Evolutionary conservation across 2,113 vertebrate genomes (phyloP).

Genomic region (Trogon melanurus): DNA sequence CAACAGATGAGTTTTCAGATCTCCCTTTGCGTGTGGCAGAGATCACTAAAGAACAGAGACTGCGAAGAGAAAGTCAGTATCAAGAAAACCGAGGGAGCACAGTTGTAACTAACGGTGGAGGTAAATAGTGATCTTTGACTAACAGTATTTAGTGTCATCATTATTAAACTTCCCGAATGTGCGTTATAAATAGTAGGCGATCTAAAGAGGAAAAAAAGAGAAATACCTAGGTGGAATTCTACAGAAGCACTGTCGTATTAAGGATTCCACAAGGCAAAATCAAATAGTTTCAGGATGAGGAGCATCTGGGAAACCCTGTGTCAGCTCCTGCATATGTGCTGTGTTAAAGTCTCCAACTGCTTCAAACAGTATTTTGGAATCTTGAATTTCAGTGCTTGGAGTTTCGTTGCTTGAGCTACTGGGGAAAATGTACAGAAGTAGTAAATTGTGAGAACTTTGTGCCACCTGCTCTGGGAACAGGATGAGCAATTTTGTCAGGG

Average conservation of each 20-base stretch:
- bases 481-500: not conserved
- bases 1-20: slow-evolving; percentile 93
- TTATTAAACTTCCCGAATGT: not conserved
- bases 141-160: not conserved
- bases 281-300: not conserved
- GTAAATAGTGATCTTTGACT: slow-evolving; percentile 70
- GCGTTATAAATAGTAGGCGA: not conserved
- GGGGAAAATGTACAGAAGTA: not conserved
- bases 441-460: not conserved
- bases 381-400: not conserved
- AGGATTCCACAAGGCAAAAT: not conserved
- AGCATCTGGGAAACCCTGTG: not conserved
- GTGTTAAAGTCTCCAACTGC: not conserved
- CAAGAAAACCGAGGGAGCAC: slow-evolving; percentile 76
- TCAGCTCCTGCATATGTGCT: not conserved
- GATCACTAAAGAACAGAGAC: slow-evolving; percentile 87
- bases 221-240: not conserved
- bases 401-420: not conserved
- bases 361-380: not conserved
- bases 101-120: slow-evolving; percentile 86
- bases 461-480: fast-evolving
- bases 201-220: not conserved
- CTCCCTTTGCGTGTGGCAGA: slow-evolving; percentile 86
- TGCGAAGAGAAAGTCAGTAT: slow-evolving; percentile 81
- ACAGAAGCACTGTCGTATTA: not conserved